These are phyloP conservation scores for Nebria brevicollis DNA, from an alignment of 2,888 invertebrate species.

Conservation along the genomic window DNA sequence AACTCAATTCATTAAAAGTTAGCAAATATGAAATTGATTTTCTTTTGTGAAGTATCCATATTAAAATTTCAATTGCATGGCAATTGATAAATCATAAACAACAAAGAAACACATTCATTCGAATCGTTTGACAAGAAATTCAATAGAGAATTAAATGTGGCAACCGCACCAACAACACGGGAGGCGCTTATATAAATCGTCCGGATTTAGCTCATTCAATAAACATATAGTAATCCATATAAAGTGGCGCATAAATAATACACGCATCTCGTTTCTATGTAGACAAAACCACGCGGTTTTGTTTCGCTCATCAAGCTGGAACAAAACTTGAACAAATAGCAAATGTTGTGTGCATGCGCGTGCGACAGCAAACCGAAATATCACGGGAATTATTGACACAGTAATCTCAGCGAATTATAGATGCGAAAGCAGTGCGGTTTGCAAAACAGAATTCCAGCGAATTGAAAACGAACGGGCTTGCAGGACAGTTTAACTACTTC, in stretches of 20 bases:
- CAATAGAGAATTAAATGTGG: not conserved
- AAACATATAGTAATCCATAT: not conserved
- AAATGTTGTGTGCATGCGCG: not conserved
- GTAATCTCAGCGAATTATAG: not conserved
- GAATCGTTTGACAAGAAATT: too few relatives aligned
- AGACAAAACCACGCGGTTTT: not conserved
- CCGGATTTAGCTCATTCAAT: not conserved
- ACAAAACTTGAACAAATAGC: not conserved
- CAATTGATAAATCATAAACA: too few relatives aligned
- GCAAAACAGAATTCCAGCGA: not conserved
- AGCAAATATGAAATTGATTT: too few relatives aligned
- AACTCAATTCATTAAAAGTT: too few relatives aligned
- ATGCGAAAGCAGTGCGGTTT: not conserved
- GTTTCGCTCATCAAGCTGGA: not conserved
- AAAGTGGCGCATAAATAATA: not conserved
- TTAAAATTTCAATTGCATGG: too few relatives aligned
- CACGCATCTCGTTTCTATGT: not conserved
- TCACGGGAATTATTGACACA: not conserved
- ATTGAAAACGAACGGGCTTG: not conserved
- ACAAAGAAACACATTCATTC: too few relatives aligned
- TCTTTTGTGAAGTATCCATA: too few relatives aligned
- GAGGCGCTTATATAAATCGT: not conserved
- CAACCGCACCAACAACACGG: not conserved
- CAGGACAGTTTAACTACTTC: conserved; percentile 20
- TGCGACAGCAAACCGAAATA: not conserved